Base-by-base conservation (phyloP, 2,797 vertebrate species). In the Jordanella pulchra region DNA sequence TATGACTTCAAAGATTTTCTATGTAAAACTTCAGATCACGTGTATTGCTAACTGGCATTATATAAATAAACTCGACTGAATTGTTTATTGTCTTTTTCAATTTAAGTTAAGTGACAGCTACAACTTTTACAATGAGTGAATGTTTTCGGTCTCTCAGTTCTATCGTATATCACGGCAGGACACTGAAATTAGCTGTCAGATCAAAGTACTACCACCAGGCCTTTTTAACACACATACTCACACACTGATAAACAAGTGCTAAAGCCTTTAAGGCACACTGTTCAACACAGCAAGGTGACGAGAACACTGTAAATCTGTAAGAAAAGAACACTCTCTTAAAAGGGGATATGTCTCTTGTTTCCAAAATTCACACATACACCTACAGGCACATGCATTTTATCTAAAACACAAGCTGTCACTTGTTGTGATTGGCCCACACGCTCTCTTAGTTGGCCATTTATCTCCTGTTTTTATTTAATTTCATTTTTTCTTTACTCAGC, bases 291-390 rank as follows among this genome's bases (percentile, higher is more conserved):
- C 85, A 80, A 91, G 90, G 93, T 88, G 90, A 91, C 89, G 67
- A 50, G 65, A 55, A 25, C 77, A 67, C 77, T 82, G 87, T 93
- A 93, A 93, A 94, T 93, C 89, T 91, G 87, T 87, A 87, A 87
- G 82, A 85, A 87, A 81, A 79, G 71, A 88, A 86, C 84, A 79
- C 88, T 85, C 80, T 83, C 80, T 83, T 78, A 50, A 74, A 70
- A 85, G 80, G 11, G 67, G 39, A 21, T 72, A 87, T 88, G 88
- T 91, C 84, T 92, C 76, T 75, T 77, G 75, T 81, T 85, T 88
- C 81, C 68, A 67, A 75, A 73, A 76, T 25, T 10, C 44, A 66
- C 65, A 21, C 35, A 56, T 50, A 51, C 55, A 51, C 69, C 3
- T 67, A 65, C 47, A 14, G 18, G 15, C 14, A 56, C 54, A 58